Percentiles rank a stretch among this genome's conserved stretches.
phyloP scores from a whole-genome alignment of 1,140 invertebrate genomes.

The Drosophila trapezifrons region DNA sequence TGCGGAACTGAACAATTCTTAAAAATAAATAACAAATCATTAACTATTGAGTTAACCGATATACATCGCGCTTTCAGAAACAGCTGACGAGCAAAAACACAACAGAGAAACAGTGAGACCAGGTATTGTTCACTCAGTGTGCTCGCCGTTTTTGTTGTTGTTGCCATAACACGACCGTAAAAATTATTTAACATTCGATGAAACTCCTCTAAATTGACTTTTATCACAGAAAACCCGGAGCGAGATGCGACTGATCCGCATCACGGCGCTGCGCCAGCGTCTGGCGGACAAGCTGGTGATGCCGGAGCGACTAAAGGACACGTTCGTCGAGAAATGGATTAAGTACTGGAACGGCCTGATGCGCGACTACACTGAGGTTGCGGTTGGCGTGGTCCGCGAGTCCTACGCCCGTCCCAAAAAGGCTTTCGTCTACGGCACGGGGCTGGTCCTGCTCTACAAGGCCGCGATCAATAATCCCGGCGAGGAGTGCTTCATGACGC shows the following conservation, averaged over 20 bases:
- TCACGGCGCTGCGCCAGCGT: conserved; percentile 60
- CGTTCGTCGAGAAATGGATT: conserved; percentile 87
- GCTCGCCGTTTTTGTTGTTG: neutral
- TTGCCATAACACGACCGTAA: neutral
- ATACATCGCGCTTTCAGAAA: neutral
- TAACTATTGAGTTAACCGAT: neutral
- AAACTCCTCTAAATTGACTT: conserved; percentile 12
- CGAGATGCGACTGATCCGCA: conserved; percentile 60
- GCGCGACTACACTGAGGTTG: conserved; percentile 87
- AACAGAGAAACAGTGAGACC: neutral
- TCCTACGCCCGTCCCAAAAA: conserved; percentile 86
- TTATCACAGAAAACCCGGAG: conserved; percentile 30
- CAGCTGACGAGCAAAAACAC: neutral
- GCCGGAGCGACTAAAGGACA: conserved; percentile 86
- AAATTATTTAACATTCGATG: conserved; percentile 19
- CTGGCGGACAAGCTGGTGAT: conserved; percentile 58
- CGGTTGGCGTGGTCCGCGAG: conserved; percentile 85
- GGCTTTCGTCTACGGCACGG: conserved; percentile 83
- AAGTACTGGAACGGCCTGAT: conserved; percentile 87
- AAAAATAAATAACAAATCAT: too few species aligned
- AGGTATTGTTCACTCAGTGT: neutral
- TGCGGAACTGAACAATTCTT: too few species aligned
- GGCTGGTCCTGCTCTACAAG: conserved; percentile 45
- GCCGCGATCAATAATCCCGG: conserved; percentile 57
- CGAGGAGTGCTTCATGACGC: conserved; percentile 57